A percentile compares a stretch with the other conserved stretches of the same genome.
Conservation (phyloP, 2,888 invertebrate species). For the Apodemia duryi region DNA sequence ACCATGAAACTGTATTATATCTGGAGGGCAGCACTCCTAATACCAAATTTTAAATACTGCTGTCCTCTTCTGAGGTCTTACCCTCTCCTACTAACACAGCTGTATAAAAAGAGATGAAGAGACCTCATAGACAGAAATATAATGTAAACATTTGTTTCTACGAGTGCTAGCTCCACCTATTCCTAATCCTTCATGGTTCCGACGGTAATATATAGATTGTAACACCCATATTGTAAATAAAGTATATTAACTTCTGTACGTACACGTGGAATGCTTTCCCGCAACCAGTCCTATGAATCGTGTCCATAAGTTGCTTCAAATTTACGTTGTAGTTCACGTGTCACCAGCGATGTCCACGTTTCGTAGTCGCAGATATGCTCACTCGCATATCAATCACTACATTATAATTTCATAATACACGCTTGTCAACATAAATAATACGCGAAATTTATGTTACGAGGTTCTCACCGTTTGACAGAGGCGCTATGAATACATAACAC, state of each 20-base stretch:
- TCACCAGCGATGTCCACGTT: slow-evolving; percentile 53
- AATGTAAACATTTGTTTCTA: too few relatives aligned
- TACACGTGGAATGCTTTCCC: slow-evolving; percentile 25
- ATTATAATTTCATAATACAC: slow-evolving; percentile 78
- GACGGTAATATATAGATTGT: too few relatives aligned
- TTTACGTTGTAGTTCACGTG: slow-evolving; percentile 44
- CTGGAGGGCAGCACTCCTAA: too few relatives aligned
- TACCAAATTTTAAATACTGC: too few relatives aligned
- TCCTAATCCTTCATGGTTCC: too few relatives aligned
- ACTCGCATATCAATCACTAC: slow-evolving; percentile 62
- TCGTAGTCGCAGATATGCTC: slow-evolving; percentile 37
- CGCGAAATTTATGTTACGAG: slow-evolving; percentile 79
- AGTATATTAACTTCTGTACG: not conserved
- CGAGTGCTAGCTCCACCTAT: too few relatives aligned
- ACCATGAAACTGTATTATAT: too few relatives aligned
- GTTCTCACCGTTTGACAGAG: slow-evolving; percentile 71
- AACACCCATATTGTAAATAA: too few relatives aligned
- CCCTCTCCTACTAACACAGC: too few relatives aligned
- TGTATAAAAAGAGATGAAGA: too few relatives aligned
- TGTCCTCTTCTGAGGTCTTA: too few relatives aligned
- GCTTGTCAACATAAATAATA: slow-evolving; percentile 76
- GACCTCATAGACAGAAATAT: too few relatives aligned
- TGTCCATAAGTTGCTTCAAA: slow-evolving; percentile 24
- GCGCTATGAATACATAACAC: slow-evolving; percentile 67
- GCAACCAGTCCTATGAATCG: slow-evolving; percentile 33